Evolutionary conservation across 2,888 invertebrate genomes (phyloP), one percentile per base, ranked within the genome.

Genomic region (Aproaerema taeniolella): DNA sequence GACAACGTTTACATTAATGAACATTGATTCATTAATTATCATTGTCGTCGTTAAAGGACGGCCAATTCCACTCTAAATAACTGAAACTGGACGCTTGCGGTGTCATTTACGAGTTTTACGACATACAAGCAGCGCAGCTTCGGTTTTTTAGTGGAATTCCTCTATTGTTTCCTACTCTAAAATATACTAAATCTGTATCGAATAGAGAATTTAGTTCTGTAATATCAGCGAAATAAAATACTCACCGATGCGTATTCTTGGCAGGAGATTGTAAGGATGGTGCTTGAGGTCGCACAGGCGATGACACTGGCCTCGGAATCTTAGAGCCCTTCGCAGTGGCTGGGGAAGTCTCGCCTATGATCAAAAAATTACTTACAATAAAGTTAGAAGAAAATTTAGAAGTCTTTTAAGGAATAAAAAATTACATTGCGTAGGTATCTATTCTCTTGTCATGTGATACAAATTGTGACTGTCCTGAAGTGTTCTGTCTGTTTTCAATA

Each of bases 241-340:
- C 56, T 54, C 59, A 85, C 85, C 85, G 68, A 52, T 75, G 80
- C n/a, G 77, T 62, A 54, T 76, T 82, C 46, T 86, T 86, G 42
- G 78, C 79, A 0, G 86, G 81, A 2, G 81, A 81, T 12, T 75
- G 72, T 20, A 81, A 48, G 7, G 67, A 46, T 13, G 83, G 83
- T 38, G 85, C 82, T 26, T 77, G 76, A 10, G 91, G 91, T 52
- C 90, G 88, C 2, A 91, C 89, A 11, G 93, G 93, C 14, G 93
- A 93, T 1, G 91, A 90, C 47, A 94, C 91, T 1, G 91, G 91
- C 43, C 94, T 82, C 2, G 94, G 94, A 55, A 94, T 94, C 59
- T 91, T 92, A 0, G 93, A 93, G 44, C 91, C 91, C 8, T 83
- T 75, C 12, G 85, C 56, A n/a, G 81, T 56, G 4, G 87, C 80